Base-by-base conservation (phyloP, 2,797 vertebrate species). In the Cossypha niveicapilla region DNA sequence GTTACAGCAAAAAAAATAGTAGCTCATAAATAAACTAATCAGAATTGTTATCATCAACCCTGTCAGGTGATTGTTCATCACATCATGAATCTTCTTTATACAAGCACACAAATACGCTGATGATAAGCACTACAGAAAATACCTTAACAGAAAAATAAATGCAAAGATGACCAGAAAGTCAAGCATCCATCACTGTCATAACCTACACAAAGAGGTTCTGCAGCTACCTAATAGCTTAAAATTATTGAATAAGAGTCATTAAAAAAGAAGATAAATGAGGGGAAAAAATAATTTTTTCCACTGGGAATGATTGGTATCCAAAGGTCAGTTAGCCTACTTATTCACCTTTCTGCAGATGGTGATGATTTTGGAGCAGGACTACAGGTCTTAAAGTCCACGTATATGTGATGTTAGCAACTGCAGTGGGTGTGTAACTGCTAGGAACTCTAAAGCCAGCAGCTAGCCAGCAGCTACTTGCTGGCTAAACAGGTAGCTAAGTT, bases 261-360 rank as follows among this genome's bases (percentile, higher is more conserved):
- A 6, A 11, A 84, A 41, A 71, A 44, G 37, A 71, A 61, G 8
- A 53, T 7, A 79, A 83, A 57, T 18, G 1, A 35, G 11, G 3
- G 6, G 1, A 0, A 10, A 35, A 19, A 3, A 6, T 2, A 3
- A 4, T 37, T 28, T 60, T 44, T 39, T 60, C 50, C 15, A 25
- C 7, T 75, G 19, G 39, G 39, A 67, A 61, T 18, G 19, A 79
- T 22, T 66, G 14, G 16, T 18, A 58, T 9, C 7, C 19, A 54
- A 86, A 88, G 9, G 6, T 32, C 28, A 7, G 6, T 61, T 13
- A 58, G 81, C 18, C 44, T 35, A 21, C 30, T 86, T 51, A 82
- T 3, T 72, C 30, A 54, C 6, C 9, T 67, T 50, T 22, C 19
- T 66, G 21, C 16, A 81, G 42, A 41, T 35, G 34, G 27, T 51